Percentiles rank a stretch among this genome's conserved stretches.
Evolutionary conservation across 2,113 vertebrate genomes (phyloP).

Genomic region (Lipotes vexillifer): DNA sequence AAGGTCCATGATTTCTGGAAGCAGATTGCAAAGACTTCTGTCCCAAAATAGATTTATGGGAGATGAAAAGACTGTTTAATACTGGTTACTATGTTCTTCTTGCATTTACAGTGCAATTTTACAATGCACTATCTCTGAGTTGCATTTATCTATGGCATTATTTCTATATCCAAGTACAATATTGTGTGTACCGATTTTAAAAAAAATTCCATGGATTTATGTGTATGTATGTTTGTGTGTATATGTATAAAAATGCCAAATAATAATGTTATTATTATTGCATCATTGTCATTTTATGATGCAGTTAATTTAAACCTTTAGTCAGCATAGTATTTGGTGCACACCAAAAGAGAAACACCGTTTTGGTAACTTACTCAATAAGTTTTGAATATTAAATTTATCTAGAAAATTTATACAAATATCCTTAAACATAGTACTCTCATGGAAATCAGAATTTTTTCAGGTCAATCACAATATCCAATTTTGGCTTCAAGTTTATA

Average conservation of each 20-base stretch:
- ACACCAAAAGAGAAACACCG: neutral
- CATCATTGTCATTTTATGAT: neutral
- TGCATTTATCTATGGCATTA: neutral
- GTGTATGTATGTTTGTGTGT: neutral
- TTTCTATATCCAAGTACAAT: neutral
- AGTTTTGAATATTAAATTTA: conserved; percentile 1
- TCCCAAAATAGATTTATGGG: neutral
- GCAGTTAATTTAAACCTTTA: neutral
- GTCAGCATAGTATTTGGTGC: neutral
- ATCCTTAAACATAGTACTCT: neutral
- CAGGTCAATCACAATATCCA: neutral
- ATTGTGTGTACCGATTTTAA: neutral
- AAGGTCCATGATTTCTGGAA: neutral
- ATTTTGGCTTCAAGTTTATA: neutral
- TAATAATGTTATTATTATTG: neutral
- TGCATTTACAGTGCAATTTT: neutral
- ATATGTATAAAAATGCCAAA: neutral
- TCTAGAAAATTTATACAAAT: neutral
- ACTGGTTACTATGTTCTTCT: neutral
- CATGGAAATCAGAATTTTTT: neutral
- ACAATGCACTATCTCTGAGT: neutral
- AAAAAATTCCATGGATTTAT: neutral
- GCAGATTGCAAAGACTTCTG: neutral
- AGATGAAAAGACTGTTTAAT: neutral
- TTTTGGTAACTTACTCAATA: neutral